Percentiles rank a stretch among this genome's conserved stretches.
Conservation (phyloP, 2,888 invertebrate species). For the Phortica okadai region DNA sequence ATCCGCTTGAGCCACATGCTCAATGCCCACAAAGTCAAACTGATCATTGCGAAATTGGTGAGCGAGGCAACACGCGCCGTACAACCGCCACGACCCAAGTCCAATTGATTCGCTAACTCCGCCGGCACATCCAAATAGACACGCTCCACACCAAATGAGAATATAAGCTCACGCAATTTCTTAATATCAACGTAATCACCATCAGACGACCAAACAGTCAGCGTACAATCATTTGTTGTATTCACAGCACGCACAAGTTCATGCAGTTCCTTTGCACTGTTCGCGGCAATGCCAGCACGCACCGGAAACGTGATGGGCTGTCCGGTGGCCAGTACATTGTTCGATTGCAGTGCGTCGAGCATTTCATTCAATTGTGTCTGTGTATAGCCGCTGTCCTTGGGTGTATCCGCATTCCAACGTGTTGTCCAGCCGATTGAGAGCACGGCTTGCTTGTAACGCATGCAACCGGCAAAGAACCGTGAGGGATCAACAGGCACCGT, state of each 20-base stretch:
- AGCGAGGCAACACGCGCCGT: conserved; percentile 53
- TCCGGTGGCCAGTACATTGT: conserved; percentile 75
- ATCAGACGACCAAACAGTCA: conserved; percentile 88
- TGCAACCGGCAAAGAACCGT: conserved; percentile 80
- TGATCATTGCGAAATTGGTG: conserved; percentile 62
- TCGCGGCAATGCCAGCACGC: conserved; percentile 82
- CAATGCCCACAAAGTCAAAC: conserved; percentile 61
- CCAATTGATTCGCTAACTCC: conserved; percentile 78
- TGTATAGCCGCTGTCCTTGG: conserved; percentile 80
- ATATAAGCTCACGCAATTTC: conserved; percentile 82
- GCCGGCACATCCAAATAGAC: conserved; percentile 88
- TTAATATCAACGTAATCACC: conserved; percentile 83
- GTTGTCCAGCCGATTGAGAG: conserved; percentile 94
- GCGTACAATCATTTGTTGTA: conserved; percentile 76
- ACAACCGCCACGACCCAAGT: conserved; percentile 52
- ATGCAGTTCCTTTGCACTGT: conserved; percentile 81
- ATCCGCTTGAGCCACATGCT: conserved; percentile 59
- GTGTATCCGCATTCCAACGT: conserved; percentile 77
- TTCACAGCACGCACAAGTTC: conserved; percentile 78
- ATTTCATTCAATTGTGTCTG: conserved; percentile 82
- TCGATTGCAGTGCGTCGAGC: conserved; percentile 79
- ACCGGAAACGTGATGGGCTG: conserved; percentile 89
- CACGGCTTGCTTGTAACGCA: conserved; percentile 80
- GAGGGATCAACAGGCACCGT: conserved; percentile 80
- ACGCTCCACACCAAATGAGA: conserved; percentile 81